Conservation (phyloP, 2,113 vertebrate species). For the Pituophis catenifer region DNA sequence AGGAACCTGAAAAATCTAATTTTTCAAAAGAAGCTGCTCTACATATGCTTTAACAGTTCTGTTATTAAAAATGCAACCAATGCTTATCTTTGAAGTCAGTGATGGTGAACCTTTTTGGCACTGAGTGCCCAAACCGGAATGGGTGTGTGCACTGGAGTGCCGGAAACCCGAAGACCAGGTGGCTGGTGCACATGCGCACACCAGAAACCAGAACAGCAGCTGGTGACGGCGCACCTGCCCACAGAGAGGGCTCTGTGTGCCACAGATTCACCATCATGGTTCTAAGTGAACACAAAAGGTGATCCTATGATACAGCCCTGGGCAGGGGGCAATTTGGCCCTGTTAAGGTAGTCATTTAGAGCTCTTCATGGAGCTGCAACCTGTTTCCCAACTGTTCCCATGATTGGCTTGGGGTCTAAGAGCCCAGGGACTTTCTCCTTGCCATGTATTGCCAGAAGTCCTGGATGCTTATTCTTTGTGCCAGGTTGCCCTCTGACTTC, state of each 20-base stretch:
- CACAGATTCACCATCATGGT: too few species aligned
- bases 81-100: too few species aligned
- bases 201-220: too few species aligned
- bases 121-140: too few species aligned
- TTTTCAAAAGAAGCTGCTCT: not conserved
- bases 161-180: too few species aligned
- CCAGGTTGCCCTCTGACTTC: slow-evolving; percentile 4
- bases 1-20: not conserved
- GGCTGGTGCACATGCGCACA: too few species aligned
- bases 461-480: not conserved
- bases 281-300: not conserved
- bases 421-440: not conserved
- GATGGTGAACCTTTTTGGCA: too few species aligned
- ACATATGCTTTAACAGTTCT: not conserved
- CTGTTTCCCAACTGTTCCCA: not conserved
- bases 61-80: not conserved
- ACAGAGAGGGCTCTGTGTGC: too few species aligned
- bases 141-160: too few species aligned
- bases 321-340: not conserved
- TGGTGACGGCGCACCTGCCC: too few species aligned
- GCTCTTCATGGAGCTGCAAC: too few species aligned
- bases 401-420: not conserved
- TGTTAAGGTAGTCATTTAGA: not conserved
- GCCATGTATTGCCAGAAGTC: not conserved
- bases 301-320: not conserved